phyloP scores from a whole-genome alignment of 2,797 vertebrate genomes.

The Brachyalestes nurse region DNA sequence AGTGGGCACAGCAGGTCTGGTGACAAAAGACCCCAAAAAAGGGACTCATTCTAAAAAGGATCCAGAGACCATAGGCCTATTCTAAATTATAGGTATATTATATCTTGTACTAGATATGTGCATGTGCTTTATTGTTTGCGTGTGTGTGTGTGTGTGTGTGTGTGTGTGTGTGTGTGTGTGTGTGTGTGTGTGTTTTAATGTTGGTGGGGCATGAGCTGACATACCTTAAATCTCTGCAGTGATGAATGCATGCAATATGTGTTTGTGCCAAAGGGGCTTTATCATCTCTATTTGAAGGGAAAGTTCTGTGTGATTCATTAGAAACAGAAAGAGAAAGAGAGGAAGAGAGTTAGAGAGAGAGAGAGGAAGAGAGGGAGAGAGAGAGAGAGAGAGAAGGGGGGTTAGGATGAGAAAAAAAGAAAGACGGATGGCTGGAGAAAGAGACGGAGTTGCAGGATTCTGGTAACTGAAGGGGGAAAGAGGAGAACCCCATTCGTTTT shows the following conservation, averaged over 20 bases:
- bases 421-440: constrained; percentile 31
- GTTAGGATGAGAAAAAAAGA: constrained; percentile 50
- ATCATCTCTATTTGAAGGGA: constrained; percentile 72
- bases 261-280: constrained; percentile 73
- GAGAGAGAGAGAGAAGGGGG: constrained; percentile 29
- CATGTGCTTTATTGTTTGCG: background rate
- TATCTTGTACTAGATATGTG: constrained; percentile 35
- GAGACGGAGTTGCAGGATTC: constrained; percentile 1
- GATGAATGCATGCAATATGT: constrained; percentile 81
- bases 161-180: constrained; percentile 31
- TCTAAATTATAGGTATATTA: constrained; percentile 58
- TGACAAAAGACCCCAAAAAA: constrained; percentile 33
- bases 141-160: background rate
- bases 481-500: constrained; percentile 13
- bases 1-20: constrained; percentile 22
- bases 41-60: constrained; percentile 46
- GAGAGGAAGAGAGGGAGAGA: constrained; percentile 22
- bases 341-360: constrained; percentile 14
- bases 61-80: constrained; percentile 42
- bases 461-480: background rate
- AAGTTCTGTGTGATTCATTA: constrained; percentile 73
- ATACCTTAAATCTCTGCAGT: constrained; percentile 69
- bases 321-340: constrained; percentile 33
- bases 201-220: constrained; percentile 56
- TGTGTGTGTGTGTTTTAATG: constrained; percentile 44